Percentiles rank a stretch among this genome's conserved stretches.
Conservation (phyloP, 2,113 vertebrate species). For the Camelus bactrianus region DNA sequence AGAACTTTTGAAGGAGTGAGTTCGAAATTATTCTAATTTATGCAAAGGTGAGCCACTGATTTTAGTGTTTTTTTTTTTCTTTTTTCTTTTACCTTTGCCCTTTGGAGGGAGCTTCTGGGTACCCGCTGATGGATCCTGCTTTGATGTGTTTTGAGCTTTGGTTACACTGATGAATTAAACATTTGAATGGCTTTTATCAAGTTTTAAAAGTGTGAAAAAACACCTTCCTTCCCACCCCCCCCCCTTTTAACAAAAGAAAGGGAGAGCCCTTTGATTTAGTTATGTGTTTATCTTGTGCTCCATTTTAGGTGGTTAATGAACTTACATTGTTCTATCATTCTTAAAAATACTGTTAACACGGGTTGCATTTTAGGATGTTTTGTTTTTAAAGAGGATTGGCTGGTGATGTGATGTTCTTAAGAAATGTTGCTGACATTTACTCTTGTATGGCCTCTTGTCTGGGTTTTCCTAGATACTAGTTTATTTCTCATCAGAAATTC, state of each 20-base stretch:
- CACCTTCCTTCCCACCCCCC: background rate
- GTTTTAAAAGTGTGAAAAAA: slow-evolving; percentile 79
- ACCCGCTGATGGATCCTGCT: slow-evolving; percentile 55
- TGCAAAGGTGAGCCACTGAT: slow-evolving; percentile 83
- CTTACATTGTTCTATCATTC: background rate
- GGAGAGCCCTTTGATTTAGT: slow-evolving; percentile 69
- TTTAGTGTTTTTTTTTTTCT: slow-evolving; percentile 62
- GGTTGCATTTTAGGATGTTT: slow-evolving; percentile 17
- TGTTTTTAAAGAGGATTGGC: slow-evolving; percentile 30
- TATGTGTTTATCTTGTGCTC: slow-evolving; percentile 51
- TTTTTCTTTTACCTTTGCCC: slow-evolving; percentile 25
- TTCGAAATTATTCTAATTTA: slow-evolving; percentile 81
- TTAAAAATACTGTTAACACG: slow-evolving; percentile 10
- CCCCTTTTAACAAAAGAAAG: slow-evolving; percentile 69
- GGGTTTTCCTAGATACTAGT: background rate
- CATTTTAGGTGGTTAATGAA: slow-evolving; percentile 58
- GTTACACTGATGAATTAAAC: slow-evolving; percentile 78
- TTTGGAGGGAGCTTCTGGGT: slow-evolving; percentile 54
- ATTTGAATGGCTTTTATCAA: slow-evolving; percentile 75
- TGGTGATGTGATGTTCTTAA: background rate
- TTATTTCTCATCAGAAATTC: slow-evolving; percentile 36
- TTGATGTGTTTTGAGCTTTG: slow-evolving; percentile 78
- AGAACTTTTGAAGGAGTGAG: slow-evolving; percentile 76
- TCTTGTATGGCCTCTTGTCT: background rate
- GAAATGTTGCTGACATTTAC: background rate